These are phyloP conservation scores for Siniperca undulata DNA, from an alignment of 2,797 vertebrate genomes.

Conservation along the genomic window DNA sequence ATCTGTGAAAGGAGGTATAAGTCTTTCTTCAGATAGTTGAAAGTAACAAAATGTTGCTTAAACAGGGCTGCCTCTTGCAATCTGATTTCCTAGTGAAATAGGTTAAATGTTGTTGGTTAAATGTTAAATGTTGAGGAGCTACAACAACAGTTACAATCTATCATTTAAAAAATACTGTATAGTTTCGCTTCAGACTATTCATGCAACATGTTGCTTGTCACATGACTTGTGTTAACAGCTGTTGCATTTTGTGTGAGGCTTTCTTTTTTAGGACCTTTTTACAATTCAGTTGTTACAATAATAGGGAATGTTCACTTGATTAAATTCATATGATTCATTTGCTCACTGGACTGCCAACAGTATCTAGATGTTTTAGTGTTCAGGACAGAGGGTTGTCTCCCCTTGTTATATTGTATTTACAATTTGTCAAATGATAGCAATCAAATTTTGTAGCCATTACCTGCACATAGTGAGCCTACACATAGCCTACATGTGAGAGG, in stretches of 20 bases:
- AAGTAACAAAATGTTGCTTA: neutral
- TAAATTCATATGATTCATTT: neutral
- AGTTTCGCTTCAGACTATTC: neutral
- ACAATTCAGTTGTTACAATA: neutral
- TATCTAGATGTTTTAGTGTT: too few relatives aligned
- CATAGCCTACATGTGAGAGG: too few relatives aligned
- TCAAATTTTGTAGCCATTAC: too few relatives aligned
- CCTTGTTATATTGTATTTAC: too few relatives aligned
- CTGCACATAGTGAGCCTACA: too few relatives aligned
- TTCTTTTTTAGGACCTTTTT: neutral
- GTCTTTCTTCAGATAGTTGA: neutral
- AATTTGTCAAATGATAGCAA: too few relatives aligned
- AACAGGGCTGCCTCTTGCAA: neutral
- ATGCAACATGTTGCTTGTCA: neutral
- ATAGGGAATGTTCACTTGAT: neutral
- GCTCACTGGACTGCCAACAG: too few relatives aligned
- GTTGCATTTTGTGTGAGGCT: neutral
- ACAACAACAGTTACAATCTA: neutral
- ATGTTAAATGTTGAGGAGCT: neutral
- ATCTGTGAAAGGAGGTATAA: too few relatives aligned
- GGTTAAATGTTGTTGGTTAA: neutral
- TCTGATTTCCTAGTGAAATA: neutral
- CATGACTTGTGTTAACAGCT: neutral
- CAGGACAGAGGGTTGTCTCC: too few relatives aligned
- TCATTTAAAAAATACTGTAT: neutral